Evolutionary conservation across 2,113 vertebrate genomes (phyloP), one percentile per base, ranked within the genome.

Genomic region (Pampusana beccarii): DNA sequence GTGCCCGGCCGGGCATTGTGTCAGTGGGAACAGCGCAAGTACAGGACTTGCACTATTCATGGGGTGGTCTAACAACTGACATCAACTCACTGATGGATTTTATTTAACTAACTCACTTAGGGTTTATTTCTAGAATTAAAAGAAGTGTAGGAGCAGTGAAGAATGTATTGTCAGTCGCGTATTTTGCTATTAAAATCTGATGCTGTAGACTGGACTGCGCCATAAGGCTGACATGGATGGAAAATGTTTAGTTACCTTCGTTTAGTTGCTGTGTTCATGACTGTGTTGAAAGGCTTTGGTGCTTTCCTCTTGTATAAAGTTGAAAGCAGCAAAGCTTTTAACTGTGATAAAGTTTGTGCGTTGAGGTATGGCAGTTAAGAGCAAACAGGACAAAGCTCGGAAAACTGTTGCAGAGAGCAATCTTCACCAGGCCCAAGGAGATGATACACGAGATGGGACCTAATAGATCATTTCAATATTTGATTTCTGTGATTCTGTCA

Each of bases 1-100:
- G 2, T 92, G 92, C 88, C 86, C 86, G 58, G 92, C 83, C 11
- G 4, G 93, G 95, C 93, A 90, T 97, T 95, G 95, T 93, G 18
- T 93, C 88, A 93, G 93, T 94, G 92, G 93, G 92, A 97, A 92
- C 88, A 95, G 88, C 80, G 92, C 67, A 91, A 86, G 69, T 89
- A 95, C 94, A 96, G 92, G 86, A 96, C 66, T 94, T 67, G 51
- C 0, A 81, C 88, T 96, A 34, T 97, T 92, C 91, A 84, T 74
- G 83, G 91, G 94, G 83, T 95, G 94, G 91, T 92, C 92, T 86
- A 91, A 91, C 88, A 91, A 78, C 83, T 78, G 72, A 86, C 82
- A 66, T 65, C 42, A 85, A 48, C 73, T 87, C 90, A 69, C 78
- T 75, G 85, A 66, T 48, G 67, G 84, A 67, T 88, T 93, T 96